These are phyloP conservation scores for Chiloscyllium plagiosum DNA, from an alignment of 2,113 vertebrate species.

Conservation along the genomic window DNA sequence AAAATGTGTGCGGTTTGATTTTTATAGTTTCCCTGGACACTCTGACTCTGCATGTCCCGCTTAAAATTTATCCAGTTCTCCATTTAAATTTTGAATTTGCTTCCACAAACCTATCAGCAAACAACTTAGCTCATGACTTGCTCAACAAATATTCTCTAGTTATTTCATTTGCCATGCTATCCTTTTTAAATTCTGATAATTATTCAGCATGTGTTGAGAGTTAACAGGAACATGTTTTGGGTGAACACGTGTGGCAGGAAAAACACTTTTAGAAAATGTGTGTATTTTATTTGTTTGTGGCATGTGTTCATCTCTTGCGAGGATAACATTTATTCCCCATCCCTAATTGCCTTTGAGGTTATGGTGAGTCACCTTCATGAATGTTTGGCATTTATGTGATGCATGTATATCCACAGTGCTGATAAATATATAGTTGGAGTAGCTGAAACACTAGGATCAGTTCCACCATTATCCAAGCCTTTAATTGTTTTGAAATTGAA, in stretches of 20 bases:
- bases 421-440: too few relatives aligned
- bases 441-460: neutral
- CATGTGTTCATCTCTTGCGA: neutral
- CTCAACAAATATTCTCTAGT: neutral
- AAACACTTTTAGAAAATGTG: neutral
- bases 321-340: too few relatives aligned
- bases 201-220: neutral
- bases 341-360: too few relatives aligned
- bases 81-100: neutral
- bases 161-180: neutral
- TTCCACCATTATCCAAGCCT: neutral
- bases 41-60: neutral
- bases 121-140: neutral
- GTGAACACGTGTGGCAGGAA: neutral
- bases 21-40: neutral
- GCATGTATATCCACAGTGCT: too few relatives aligned
- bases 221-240: neutral
- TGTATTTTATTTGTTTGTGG: too few relatives aligned
- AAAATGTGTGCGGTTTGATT: neutral
- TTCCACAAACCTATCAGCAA: neutral
- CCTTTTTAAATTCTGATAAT: neutral
- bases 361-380: too few relatives aligned
- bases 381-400: too few relatives aligned
- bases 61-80: neutral
- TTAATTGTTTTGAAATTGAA: too few relatives aligned